These are phyloP conservation scores for Gephyroberyx darwinii DNA, from an alignment of 2,797 vertebrate species.

Conservation along the genomic window DNA sequence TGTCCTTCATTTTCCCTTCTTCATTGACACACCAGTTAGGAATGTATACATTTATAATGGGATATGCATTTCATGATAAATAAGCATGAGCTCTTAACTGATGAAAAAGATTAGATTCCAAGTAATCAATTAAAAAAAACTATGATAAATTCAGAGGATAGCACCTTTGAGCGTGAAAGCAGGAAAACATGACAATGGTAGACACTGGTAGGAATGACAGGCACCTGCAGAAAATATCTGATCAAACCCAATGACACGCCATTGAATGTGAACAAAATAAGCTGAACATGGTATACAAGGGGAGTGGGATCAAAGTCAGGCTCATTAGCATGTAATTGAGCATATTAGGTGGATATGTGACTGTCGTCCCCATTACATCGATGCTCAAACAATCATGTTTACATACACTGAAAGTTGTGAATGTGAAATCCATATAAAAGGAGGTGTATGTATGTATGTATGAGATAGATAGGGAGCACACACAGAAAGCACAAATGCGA, in stretches of 20 bases:
- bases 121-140: not conserved
- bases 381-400: conserved; percentile 23
- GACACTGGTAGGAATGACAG: not conserved
- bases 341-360: conserved; percentile 15
- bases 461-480: conserved; percentile 25
- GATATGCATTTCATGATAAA: conserved; percentile 13
- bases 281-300: conserved; percentile 25
- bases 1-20: conserved; percentile 59
- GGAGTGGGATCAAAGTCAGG: conserved; percentile 18
- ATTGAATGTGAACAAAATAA: conserved; percentile 22
- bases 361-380: conserved; percentile 14
- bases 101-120: conserved; percentile 2
- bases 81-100: not conserved
- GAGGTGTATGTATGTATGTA: conserved; percentile 5
- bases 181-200: conserved; percentile 2
- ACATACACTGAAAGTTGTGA: conserved; percentile 39
- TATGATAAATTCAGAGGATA: not conserved
- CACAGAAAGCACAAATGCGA: conserved; percentile 53
- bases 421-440: conserved; percentile 33
- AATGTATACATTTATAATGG: conserved; percentile 31
- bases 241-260: conserved; percentile 34
- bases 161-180: not conserved
- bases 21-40: conserved; percentile 17
- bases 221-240: conserved; percentile 9
- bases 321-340: conserved; percentile 20